A percentile compares a stretch with the other conserved stretches of the same genome.
These are phyloP conservation scores for Prenolepis imparis DNA, from an alignment of 2,888 invertebrate species.

Conservation along the genomic window DNA sequence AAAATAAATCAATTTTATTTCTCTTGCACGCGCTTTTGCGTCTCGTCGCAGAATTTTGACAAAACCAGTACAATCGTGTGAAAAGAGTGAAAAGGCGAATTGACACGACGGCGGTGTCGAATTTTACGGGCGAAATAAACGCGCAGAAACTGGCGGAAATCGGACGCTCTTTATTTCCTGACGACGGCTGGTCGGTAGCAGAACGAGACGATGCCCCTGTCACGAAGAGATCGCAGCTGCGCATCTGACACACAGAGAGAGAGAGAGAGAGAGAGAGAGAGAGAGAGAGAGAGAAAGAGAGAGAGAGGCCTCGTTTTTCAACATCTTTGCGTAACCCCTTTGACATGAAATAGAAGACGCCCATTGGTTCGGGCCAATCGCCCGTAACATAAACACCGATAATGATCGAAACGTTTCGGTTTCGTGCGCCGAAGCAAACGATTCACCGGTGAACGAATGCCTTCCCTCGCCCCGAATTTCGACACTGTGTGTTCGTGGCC, in stretches of 20 bases:
- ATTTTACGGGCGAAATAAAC: conserved; percentile 20
- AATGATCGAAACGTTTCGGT: conserved; percentile 41
- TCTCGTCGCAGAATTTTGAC: conserved; percentile 5
- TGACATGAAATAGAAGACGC: conserved; percentile 40
- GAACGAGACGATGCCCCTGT: background rate
- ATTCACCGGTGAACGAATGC: conserved; percentile 1
- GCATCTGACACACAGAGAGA: background rate
- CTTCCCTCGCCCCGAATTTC: background rate
- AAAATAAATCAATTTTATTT: background rate
- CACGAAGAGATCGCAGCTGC: conserved; percentile 28
- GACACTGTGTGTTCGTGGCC: background rate
- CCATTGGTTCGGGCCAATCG: conserved; percentile 48
- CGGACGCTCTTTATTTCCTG: conserved; percentile 50
- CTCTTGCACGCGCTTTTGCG: conserved; percentile 6
- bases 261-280: no score
- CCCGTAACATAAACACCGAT: conserved; percentile 50
- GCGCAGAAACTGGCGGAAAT: conserved; percentile 44
- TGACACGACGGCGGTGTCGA: conserved; percentile 18
- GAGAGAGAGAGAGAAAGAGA: no score
- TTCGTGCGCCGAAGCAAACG: conserved; percentile 16
- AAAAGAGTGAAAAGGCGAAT: conserved; percentile 23
- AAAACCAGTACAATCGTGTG: conserved; percentile 1
- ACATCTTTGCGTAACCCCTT: conserved; percentile 49
- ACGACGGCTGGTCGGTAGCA: conserved; percentile 11
- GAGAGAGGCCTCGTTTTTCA: conserved; percentile 34